A percentile compares a stretch with the other conserved stretches of the same genome.
Evolutionary conservation across 2,113 vertebrate genomes (phyloP).

Genomic region (Crocuta crocuta): DNA sequence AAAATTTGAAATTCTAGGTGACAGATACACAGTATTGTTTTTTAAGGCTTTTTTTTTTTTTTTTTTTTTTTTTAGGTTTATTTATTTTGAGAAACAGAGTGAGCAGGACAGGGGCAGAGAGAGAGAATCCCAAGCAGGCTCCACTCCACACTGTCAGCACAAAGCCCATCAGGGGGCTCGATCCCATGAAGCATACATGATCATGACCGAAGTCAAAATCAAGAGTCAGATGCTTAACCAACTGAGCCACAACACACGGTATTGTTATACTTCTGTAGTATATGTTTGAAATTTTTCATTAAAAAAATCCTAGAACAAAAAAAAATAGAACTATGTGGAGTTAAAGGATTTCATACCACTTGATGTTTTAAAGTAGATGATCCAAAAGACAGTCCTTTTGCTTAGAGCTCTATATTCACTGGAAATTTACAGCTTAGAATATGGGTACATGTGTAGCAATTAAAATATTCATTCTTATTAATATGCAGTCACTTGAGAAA

Average conservation of each 20-base stretch:
- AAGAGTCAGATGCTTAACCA: no score
- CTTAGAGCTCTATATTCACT: background rate
- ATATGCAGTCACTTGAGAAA: slow-evolving; percentile 15
- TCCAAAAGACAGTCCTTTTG: background rate
- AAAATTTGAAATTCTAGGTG: background rate
- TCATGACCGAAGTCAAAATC: no score
- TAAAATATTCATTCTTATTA: background rate
- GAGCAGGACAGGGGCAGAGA: no score
- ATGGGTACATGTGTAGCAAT: background rate
- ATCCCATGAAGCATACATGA: no score
- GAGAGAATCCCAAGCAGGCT: no score
- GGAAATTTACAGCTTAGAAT: slow-evolving; percentile 7
- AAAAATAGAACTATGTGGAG: background rate
- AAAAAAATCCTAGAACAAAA: background rate
- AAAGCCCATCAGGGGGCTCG: no score
- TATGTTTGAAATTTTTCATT: background rate
- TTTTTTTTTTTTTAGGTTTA: no score
- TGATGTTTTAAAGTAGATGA: background rate
- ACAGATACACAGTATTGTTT: background rate
- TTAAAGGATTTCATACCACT: background rate
- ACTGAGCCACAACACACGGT: background rate
- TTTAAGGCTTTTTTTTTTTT: no score
- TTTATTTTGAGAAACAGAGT: no score
- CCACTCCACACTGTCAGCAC: no score
- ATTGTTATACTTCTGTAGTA: background rate